A percentile compares a stretch with the other conserved stretches of the same genome.
Conservation (phyloP, 2,797 vertebrate genomes). For the Champsocephalus esox region DNA sequence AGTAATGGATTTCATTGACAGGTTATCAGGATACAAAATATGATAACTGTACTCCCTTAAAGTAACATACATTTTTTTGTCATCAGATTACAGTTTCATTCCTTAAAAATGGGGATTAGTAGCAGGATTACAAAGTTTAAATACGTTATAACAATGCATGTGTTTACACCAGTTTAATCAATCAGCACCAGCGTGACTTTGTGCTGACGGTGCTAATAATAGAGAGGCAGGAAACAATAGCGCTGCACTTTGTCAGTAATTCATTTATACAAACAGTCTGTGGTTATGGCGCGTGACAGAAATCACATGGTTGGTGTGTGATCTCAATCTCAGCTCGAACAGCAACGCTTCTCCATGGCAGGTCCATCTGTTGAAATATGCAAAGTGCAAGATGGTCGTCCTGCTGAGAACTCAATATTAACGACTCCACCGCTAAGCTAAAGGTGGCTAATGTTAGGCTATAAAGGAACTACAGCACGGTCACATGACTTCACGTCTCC, state of each 20-base stretch:
- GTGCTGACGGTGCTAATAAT: conserved; percentile 69
- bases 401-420: conserved; percentile 40
- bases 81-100: no score
- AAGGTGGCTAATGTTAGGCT: no score
- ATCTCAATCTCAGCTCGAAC: conserved; percentile 76
- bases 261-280: no score
- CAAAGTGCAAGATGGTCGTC: conserved; percentile 54
- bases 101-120: no score
- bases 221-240: conserved; percentile 57
- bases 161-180: conserved; percentile 63
- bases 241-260: conserved; percentile 61
- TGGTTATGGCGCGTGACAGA: conserved; percentile 61
- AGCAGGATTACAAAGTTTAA: no score
- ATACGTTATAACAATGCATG: neutral
- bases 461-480: no score
- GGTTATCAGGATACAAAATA: no score
- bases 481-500: no score
- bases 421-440: no score
- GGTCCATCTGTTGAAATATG: conserved; percentile 76
- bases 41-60: no score
- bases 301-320: conserved; percentile 45
- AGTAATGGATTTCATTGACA: no score
- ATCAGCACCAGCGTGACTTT: conserved; percentile 59
- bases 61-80: no score
- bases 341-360: conserved; percentile 74